A percentile compares a stretch with the other conserved stretches of the same genome.
phyloP scores from a whole-genome alignment of 2,888 invertebrate species.

The Mythimna loreyi region DNA sequence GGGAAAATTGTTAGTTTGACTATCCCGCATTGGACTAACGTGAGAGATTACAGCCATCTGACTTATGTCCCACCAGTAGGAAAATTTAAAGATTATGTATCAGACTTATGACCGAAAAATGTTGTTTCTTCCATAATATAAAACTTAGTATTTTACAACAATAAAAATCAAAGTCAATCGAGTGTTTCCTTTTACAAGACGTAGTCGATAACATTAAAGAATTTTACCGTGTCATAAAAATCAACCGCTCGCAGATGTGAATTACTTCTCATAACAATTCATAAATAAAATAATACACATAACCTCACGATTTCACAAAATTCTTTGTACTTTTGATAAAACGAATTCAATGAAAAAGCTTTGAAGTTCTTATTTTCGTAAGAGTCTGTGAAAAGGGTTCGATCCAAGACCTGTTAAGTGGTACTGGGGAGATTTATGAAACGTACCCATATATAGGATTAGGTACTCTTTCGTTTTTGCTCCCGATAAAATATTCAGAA shows the following conservation, averaged over 20 bases:
- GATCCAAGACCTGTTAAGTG: slow-evolving; percentile 34
- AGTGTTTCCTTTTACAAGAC: not conserved
- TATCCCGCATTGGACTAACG: too few relatives aligned
- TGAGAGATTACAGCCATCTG: not conserved
- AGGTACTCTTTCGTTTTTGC: not conserved
- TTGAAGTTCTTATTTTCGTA: slow-evolving; percentile 20
- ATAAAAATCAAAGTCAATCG: not conserved
- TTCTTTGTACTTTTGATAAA: slow-evolving; percentile 24
- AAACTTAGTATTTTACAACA: not conserved
- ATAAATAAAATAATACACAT: slow-evolving; percentile 28
- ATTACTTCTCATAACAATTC: not conserved
- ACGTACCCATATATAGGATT: not conserved
- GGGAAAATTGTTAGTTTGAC: not conserved
- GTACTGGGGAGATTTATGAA: slow-evolving; percentile 14
- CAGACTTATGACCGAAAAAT: not conserved
- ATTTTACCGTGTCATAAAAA: not conserved
- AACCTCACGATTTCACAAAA: slow-evolving; percentile 8
- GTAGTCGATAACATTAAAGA: not conserved
- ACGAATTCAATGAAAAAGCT: slow-evolving; percentile 25
- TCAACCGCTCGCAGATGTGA: not conserved
- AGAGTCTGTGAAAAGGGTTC: slow-evolving; percentile 47
- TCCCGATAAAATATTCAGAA: slow-evolving; percentile 10
- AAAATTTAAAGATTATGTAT: not conserved
- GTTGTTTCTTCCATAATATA: not conserved
- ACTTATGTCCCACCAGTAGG: not conserved